Base-by-base conservation (phyloP, 2,113 vertebrate genomes). In the Rhizomys pruinosus region DNA sequence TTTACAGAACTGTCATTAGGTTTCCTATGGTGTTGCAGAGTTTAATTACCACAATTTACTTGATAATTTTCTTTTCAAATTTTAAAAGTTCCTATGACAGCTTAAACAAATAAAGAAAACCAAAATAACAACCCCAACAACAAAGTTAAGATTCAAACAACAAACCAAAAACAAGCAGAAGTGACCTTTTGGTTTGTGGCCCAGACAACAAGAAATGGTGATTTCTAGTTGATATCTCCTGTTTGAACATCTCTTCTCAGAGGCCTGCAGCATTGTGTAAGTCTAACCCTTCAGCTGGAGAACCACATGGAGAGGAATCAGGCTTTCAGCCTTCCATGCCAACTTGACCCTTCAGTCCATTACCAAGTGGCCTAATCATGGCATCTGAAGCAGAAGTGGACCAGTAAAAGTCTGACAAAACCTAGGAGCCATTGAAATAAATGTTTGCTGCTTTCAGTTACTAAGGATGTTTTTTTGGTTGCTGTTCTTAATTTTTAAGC, bases 281-380 rank as follows among this genome's bases (percentile, higher is more conserved):
- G 57, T 9, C 15, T 37, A 44, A 25, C 9, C 37, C 19, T 37
- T 59, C 27, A n/a, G 32, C 11, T 57, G 52, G 3, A 11, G 1
- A 80, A 89, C 3, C 7, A 25, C 16, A 34, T 47, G 17, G 27
- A 15, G 2, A 42, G 8, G 37, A 47, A 34, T 6, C 78, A 72
- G 5, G 5, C 32, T 57, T 80, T 76, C 15, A 55, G 57, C 27
- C 12, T 2, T 68, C 12, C 2, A 6, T 0, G 2, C 3, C 7
- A n/a, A 81, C 4, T 8, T 11, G 37, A 7, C 27, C 44, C 32
- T 52, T 17, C 29, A 61, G 34, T 78, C 13, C 0, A 37, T 12
- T 34, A 73, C 27, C 2, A 80, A 68, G 42, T 32, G 37, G 61
- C 2, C 20, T 13, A 4, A 34, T 47, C 17, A 74, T 5, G 15